Conservation (phyloP, 1,140 invertebrate genomes). For the Cotesia typhae region DNA sequence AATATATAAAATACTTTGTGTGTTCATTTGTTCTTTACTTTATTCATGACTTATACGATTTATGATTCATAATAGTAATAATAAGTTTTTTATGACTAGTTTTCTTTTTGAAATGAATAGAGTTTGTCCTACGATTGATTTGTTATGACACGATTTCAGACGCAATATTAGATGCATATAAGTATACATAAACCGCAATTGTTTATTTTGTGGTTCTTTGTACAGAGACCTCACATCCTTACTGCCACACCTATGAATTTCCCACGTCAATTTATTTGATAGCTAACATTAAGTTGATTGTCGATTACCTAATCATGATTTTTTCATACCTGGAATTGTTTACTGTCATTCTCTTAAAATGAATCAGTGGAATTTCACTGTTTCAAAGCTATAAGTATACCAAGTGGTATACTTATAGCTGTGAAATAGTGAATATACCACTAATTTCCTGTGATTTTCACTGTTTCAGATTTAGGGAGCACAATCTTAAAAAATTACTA, state of each 20-base stretch:
- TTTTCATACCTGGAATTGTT: background rate
- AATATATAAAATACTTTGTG: no score
- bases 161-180: background rate
- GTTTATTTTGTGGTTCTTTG: conserved; percentile 5
- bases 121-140: conserved; percentile 7
- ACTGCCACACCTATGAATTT: conserved; percentile 18
- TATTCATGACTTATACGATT: no score
- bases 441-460: no score
- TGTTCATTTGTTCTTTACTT: no score
- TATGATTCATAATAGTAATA: background rate
- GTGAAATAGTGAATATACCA: no score
- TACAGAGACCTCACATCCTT: background rate
- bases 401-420: no score
- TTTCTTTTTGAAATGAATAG: background rate
- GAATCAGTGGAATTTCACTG: no score
- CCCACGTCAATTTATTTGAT: conserved; percentile 23
- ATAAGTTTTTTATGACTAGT: background rate
- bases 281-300: conserved; percentile 13
- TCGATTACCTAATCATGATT: conserved; percentile 11
- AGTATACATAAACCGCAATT: conserved; percentile 29
- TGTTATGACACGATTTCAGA: background rate
- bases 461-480: no score
- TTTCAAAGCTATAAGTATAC: no score
- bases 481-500: background rate
- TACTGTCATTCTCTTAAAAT: background rate